phyloP scores from a whole-genome alignment of 1,140 invertebrate genomes.

The Drosophila insularis region DNA sequence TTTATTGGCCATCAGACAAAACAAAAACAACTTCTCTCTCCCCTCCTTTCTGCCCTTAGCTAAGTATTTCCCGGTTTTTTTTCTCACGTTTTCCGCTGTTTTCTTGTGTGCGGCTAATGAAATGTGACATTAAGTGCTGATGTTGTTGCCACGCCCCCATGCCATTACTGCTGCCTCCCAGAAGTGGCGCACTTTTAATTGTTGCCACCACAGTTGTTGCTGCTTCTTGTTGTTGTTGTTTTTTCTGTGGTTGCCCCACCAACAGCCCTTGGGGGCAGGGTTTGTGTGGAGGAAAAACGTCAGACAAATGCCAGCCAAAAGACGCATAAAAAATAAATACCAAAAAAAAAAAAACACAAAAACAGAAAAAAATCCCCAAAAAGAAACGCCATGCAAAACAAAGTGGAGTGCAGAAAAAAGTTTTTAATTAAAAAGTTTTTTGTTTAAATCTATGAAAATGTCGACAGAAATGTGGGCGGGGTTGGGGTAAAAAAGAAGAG shows the following conservation, averaged over 20 bases:
- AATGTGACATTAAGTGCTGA: conserved; percentile 75
- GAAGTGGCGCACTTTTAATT: conserved; percentile 72
- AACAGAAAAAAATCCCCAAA: conserved; percentile 14
- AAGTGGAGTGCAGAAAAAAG: conserved; percentile 47
- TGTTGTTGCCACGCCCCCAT: conserved; percentile 50
- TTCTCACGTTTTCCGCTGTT: conserved; percentile 1
- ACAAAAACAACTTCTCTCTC: conserved; percentile 30
- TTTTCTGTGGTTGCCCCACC: conserved; percentile 26
- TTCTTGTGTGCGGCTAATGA: conserved; percentile 55
- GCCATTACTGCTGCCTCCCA: conserved; percentile 29
- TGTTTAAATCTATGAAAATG: conserved; percentile 61
- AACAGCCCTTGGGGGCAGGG: conserved; percentile 27
- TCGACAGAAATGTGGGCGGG: conserved; percentile 28
- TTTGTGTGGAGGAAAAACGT: conserved; percentile 2
- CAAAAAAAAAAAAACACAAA: conserved; percentile 35
- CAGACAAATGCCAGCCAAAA: conserved; percentile 72
- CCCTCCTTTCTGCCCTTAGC: conserved; percentile 25
- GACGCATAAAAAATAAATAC: conserved; percentile 71
- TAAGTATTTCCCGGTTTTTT: conserved; percentile 28
- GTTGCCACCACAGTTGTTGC: conserved; percentile 48
- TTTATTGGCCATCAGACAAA: conserved; percentile 63
- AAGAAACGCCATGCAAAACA: conserved; percentile 39
- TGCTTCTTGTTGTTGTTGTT: conserved; percentile 6
- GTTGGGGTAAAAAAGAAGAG: conserved; percentile 2
- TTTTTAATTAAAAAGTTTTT: conserved; percentile 77